Evolutionary conservation across 2,113 vertebrate species (phyloP).

Genomic region (Burhinus oedicnemus): DNA sequence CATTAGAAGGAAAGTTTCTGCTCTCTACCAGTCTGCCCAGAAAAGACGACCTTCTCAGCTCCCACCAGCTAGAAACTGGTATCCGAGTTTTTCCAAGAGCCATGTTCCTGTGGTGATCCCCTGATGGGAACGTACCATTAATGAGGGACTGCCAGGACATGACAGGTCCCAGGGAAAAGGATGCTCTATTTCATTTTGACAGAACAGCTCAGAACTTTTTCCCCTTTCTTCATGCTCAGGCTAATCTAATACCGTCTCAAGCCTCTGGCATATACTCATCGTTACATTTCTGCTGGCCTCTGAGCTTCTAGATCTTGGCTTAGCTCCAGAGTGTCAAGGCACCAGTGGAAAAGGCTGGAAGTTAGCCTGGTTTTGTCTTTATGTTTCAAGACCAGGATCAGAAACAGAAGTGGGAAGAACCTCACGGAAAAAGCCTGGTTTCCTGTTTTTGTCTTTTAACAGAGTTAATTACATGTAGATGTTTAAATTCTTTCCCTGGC

Average conservation of each 20-base stretch:
- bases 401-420: slow-evolving; percentile 26
- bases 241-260: neutral
- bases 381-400: neutral
- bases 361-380: neutral
- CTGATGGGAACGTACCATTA: neutral
- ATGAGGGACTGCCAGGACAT: neutral
- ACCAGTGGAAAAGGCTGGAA: slow-evolving; percentile 30
- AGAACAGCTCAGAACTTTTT: neutral
- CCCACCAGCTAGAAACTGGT: neutral
- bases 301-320: slow-evolving; percentile 24
- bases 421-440: neutral
- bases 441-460: neutral
- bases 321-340: neutral
- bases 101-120: neutral
- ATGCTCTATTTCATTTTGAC: neutral
- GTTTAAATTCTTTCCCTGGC: neutral
- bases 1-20: neutral
- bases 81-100: neutral
- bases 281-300: neutral
- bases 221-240: neutral
- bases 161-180: neutral
- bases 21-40: neutral
- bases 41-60: neutral
- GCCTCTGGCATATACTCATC: neutral
- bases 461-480: neutral